These are phyloP conservation scores for Argyresthia albistria DNA, from an alignment of 2,888 invertebrate genomes.

Conservation along the genomic window DNA sequence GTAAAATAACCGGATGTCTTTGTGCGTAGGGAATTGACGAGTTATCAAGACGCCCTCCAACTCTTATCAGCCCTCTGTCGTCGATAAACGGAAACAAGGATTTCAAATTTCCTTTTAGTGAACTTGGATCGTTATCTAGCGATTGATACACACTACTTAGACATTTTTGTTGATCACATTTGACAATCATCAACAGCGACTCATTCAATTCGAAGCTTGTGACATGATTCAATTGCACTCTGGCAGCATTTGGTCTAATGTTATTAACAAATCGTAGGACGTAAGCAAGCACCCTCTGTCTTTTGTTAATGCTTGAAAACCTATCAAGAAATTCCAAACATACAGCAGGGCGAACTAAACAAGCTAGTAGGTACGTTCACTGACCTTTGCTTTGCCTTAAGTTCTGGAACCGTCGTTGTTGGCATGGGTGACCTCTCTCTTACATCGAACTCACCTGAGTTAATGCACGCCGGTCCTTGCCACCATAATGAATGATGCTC, in stretches of 20 bases:
- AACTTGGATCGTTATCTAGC: not conserved
- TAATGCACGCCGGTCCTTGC: not conserved
- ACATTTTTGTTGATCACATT: not conserved
- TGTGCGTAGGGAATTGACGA: not conserved
- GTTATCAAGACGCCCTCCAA: not conserved
- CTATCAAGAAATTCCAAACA: not conserved
- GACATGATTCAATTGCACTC: not conserved
- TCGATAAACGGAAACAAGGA: not conserved
- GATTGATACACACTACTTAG: not conserved
- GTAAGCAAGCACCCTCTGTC: not conserved
- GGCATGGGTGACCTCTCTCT: not conserved
- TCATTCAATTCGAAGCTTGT: not conserved
- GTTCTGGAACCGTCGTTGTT: not conserved
- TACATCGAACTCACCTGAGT: not conserved
- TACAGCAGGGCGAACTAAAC: not conserved
- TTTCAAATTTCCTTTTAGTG: not conserved
- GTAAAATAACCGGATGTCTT: slow-evolving; percentile 1
- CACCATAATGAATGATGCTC: slow-evolving; percentile 10
- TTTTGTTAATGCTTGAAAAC: not conserved
- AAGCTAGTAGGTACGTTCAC: too few species aligned
- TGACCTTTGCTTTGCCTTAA: not conserved
- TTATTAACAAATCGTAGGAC: not conserved
- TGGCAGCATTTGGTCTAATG: not conserved
- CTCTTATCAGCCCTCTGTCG: not conserved
- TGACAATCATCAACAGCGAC: not conserved